A percentile compares a stretch with the other conserved stretches of the same genome.
phyloP scores from a whole-genome alignment of 2,113 vertebrate species.

The Antechinus flavipes region DNA sequence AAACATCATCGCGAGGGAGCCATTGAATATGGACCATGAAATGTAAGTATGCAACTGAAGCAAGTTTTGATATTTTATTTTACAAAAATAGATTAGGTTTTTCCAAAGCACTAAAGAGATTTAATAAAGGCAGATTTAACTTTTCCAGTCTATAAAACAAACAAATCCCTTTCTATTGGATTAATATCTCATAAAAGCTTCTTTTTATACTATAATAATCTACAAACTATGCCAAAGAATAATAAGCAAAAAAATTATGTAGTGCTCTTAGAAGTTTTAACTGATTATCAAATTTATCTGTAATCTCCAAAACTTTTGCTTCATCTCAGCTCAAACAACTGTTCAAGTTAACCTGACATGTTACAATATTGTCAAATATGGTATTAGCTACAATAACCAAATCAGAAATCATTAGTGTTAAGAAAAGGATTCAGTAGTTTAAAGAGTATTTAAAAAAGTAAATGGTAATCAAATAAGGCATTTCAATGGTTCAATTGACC shows the following conservation, averaged over 20 bases:
- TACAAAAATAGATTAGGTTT: conserved; percentile 3
- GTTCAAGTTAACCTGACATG: conserved; percentile 55
- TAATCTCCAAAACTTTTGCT: conserved; percentile 40
- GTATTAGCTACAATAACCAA: conserved; percentile 34
- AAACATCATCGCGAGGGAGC: not conserved
- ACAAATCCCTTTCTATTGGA: conserved; percentile 21
- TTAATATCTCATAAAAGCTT: conserved; percentile 19
- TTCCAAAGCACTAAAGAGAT: not conserved
- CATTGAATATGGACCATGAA: not conserved
- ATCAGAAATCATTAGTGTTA: conserved; percentile 55
- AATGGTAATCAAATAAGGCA: conserved; percentile 56
- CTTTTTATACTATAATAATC: not conserved
- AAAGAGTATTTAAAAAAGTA: conserved; percentile 8
- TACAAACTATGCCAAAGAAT: conserved; percentile 23
- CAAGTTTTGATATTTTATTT: not conserved
- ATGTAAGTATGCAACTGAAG: not conserved
- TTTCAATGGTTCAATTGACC: conserved; percentile 19
- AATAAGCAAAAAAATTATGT: not conserved
- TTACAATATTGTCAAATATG: conserved; percentile 70
- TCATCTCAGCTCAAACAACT: conserved; percentile 62
- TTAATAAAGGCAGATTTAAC: conserved; percentile 1
- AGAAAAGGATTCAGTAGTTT: conserved; percentile 45
- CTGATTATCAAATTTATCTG: conserved; percentile 37
- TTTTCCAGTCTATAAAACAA: conserved; percentile 11
- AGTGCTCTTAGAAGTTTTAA: conserved; percentile 15